A percentile compares a stretch with the other conserved stretches of the same genome.
Evolutionary conservation across 2,113 vertebrate genomes (phyloP).

Genomic region (Dascyllus trimaculatus): DNA sequence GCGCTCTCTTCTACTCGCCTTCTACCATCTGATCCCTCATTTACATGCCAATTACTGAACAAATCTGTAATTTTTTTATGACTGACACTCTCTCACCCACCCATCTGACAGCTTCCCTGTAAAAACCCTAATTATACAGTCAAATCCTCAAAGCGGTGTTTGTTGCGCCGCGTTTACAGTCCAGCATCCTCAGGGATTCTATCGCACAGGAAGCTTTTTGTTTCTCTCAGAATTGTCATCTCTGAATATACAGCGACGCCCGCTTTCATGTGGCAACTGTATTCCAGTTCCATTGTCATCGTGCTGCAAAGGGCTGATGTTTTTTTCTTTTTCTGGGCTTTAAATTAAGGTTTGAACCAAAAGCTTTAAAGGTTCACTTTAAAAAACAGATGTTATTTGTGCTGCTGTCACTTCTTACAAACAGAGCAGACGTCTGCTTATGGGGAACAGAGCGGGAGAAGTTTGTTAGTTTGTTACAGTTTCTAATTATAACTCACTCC

Average conservation of each 20-base stretch:
- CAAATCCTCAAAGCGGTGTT: slow-evolving; percentile 56
- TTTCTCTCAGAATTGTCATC: neutral
- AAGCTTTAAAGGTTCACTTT: slow-evolving; percentile 2
- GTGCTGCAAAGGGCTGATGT: neutral
- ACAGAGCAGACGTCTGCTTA: neutral
- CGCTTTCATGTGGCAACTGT: slow-evolving; percentile 19
- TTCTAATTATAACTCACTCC: neutral
- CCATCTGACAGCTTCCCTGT: slow-evolving; percentile 52
- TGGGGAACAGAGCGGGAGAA: neutral
- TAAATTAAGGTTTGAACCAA: neutral
- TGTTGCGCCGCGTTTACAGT: slow-evolving; percentile 24
- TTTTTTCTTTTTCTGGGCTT: slow-evolving; percentile 10
- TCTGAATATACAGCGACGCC: neutral
- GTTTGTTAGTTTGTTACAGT: neutral
- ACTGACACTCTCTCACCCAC: slow-evolving; percentile 51
- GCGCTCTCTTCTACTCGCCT: slow-evolving; percentile 4
- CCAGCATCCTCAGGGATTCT: slow-evolving; percentile 15
- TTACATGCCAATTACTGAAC: slow-evolving; percentile 59
- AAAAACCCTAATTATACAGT: slow-evolving; percentile 73
- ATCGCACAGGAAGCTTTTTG: slow-evolving; percentile 30
- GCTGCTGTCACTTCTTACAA: neutral
- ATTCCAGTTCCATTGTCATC: slow-evolving; percentile 1
- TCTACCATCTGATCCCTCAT: slow-evolving; percentile 47
- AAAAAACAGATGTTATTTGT: neutral
- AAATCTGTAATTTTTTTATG: slow-evolving; percentile 50